Conservation (phyloP, 2,888 invertebrate species). For the Cataglyphis cursor region DNA sequence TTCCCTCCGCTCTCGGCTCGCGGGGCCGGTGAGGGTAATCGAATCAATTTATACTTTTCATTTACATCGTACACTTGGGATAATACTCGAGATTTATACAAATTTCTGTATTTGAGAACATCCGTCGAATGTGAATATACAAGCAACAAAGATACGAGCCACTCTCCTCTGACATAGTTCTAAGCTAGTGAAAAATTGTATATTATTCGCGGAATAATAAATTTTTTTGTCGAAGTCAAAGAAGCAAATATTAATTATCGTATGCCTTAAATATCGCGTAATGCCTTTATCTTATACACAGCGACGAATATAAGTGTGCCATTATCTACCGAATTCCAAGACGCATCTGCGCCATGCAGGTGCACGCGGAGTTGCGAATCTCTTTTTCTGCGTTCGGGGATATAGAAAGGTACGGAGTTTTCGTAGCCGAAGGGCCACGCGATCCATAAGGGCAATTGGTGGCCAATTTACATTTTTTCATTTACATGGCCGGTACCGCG, state of each 20-base stretch:
- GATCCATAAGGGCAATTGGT: slow-evolving; percentile 78
- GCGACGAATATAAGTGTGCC: slow-evolving; percentile 53
- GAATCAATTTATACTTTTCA: slow-evolving; percentile 86
- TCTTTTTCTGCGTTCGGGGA: slow-evolving; percentile 20
- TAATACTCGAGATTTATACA: background rate
- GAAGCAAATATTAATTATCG: background rate
- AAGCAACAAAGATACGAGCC: too few relatives aligned
- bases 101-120: background rate
- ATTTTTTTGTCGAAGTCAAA: background rate
- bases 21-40: slow-evolving; percentile 80
- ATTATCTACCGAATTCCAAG: slow-evolving; percentile 65
- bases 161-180: background rate
- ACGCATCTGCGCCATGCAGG: slow-evolving; percentile 50
- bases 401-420: background rate
- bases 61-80: slow-evolving; percentile 75
- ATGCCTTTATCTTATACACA: slow-evolving; percentile 8
- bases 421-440: slow-evolving; percentile 58
- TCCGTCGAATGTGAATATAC: background rate
- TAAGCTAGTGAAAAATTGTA: background rate
- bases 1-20: slow-evolving; percentile 77
- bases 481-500: slow-evolving; percentile 75
- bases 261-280: background rate
- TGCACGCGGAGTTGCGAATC: slow-evolving; percentile 25
- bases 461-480: slow-evolving; percentile 85
- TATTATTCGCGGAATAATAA: background rate